Base-by-base conservation (phyloP, 2,797 vertebrate genomes). In the Malacoctenus gilli region DNA sequence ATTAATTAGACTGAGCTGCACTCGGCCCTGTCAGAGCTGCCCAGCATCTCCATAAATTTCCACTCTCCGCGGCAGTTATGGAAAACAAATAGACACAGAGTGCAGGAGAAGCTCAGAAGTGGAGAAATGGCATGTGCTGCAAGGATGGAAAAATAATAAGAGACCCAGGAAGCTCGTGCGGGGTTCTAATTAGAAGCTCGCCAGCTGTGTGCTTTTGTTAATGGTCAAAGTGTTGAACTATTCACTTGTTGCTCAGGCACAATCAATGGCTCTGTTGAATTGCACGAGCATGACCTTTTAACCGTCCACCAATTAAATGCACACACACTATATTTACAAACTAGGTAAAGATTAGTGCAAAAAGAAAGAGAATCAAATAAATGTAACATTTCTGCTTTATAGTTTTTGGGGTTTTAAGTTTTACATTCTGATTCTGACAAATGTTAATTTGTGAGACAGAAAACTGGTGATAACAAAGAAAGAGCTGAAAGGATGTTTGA, bases 1-100 rank as follows among this genome's bases (percentile, higher is more conserved):
- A 87, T 86, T 85, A 83, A 88, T 88, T 84, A 86, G 69, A 37
- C 68, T 32, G 74, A 65, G 69, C 50, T 67, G 69, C 77, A 67
- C 83, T 80, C 42, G 71, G 57, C 51, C 43, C 62, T 51, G 60
- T 34, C 44, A 43, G 53, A 40, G 57, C 42, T 39, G 62, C 62
- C 48, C 51, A 16, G 63, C 20, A 64, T 71, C 59, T 65, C 53
- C 42, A 53, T 67, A 70, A 73, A 63, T 84, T 75, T 79, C 42
- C 59, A 21, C 61, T 69, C 80, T 78, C 72, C 82, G 75, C 42
- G 49, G 43, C 46, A 73, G 20, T 39, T 50, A 67, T 43, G 59
- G 51, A 68, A 79, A 83, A 79, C 75, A 79, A 83, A 86, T 38
- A 64, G 39, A 68, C 38, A 65, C 37, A 23, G 23, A 23, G 71